Base-by-base conservation (phyloP, 1,140 invertebrate genomes). In the Neuroterus valhalla region DNA sequence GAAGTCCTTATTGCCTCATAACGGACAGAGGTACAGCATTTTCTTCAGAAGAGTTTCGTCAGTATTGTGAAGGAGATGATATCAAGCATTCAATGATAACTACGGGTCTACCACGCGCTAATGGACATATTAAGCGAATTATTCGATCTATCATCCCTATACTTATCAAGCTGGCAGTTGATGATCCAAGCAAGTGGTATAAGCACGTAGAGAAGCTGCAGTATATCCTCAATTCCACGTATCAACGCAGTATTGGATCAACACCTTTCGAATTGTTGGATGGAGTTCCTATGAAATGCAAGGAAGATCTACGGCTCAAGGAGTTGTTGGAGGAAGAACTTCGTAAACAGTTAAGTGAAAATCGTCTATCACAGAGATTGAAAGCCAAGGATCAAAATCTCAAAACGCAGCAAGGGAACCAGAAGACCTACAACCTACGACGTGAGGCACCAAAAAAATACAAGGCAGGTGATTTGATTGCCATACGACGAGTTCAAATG, bases 51-150 rank as follows among this genome's bases (percentile, higher is more conserved):
- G n/a, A n/a, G n/a, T n/a, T n/a, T n/a, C n/a, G n/a, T n/a, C n/a
- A n/a, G n/a, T n/a, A n/a, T n/a, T n/a, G n/a, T n/a, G n/a, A n/a
- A n/a, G n/a, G n/a, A n/a, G n/a, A n/a, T 69, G 70, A 78, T 43
- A 88, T 89, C 14, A 23, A 75, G n/a, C 83, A 87, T 76, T 8
- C 78, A 0, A 43, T 72, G 2, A 87, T 84, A 23, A 85, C 86
- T 1, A 87, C 85, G 0, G 82, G 84, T 14, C 14, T 78, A 1
- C 84, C 84, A 8, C 55, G 81, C 19, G 80, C 76, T 0, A 89
- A 89, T 69, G 86, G 85, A 0, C 84, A 88, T 55, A 84, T 87
- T 0, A 87, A 89, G 62, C 46, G 84, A 0, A 76, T 87, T 0
- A 81, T 88, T 42, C 43, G 77, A 1, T 83, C 79, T 0, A 74